Evolutionary conservation across 2,113 vertebrate species (phyloP).

Genomic region (Paratilapia polleni): DNA sequence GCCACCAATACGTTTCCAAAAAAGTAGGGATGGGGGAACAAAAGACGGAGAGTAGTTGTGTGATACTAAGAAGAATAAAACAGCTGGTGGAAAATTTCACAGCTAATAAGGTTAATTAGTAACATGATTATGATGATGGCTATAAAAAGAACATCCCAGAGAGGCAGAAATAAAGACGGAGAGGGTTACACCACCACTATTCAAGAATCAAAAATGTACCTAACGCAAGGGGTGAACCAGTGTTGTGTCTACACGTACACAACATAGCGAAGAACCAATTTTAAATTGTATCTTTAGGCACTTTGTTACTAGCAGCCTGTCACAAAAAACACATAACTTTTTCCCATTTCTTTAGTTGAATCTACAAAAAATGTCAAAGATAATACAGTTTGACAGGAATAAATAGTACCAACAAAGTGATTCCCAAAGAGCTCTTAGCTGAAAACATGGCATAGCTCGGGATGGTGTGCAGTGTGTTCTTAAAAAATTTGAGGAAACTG

Average conservation of each 20-base stretch:
- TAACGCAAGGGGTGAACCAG: background rate
- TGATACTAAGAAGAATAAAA: too few relatives aligned
- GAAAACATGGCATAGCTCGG: background rate
- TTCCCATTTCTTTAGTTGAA: background rate
- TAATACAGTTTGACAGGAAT: background rate
- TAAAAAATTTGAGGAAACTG: too few relatives aligned
- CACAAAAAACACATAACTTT: rapidly evolving
- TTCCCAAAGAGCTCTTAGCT: background rate
- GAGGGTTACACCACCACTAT: background rate
- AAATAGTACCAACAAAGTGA: background rate
- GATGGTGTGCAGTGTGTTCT: too few relatives aligned
- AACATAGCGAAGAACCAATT: background rate
- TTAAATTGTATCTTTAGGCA: background rate
- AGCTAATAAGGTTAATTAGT: background rate
- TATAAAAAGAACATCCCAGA: background rate
- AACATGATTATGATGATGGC: background rate
- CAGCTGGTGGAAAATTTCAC: background rate
- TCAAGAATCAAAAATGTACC: background rate
- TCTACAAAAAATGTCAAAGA: background rate
- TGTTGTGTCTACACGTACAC: background rate
- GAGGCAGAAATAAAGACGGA: background rate
- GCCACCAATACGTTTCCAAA: background rate
- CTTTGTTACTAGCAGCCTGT: background rate
- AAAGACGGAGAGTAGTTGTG: background rate
- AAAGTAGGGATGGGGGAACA: background rate